Conservation (phyloP, 2,113 vertebrate genomes). For the Marcusenius ussheri region DNA sequence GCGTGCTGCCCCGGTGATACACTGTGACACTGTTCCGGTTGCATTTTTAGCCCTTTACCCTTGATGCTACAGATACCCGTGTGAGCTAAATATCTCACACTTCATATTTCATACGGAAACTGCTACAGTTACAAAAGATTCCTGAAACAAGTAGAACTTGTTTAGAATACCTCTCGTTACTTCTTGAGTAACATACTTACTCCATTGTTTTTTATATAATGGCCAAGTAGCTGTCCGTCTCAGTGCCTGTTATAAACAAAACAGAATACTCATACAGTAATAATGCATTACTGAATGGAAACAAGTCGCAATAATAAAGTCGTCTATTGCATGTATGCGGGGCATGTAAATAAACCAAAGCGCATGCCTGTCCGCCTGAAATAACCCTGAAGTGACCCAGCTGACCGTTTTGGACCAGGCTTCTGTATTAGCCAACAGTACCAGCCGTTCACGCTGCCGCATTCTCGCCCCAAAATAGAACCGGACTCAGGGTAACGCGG, state of each 20-base stretch:
- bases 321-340: neutral
- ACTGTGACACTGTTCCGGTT: neutral
- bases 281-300: conserved; percentile 1
- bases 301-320: neutral
- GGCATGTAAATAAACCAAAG: conserved; percentile 2
- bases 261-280: neutral
- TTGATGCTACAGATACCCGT: neutral
- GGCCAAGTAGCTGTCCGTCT: neutral
- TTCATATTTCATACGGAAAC: neutral
- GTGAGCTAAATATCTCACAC: conserved; percentile 1
- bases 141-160: neutral
- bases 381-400: conserved; percentile 27
- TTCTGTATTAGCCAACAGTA: conserved; percentile 41
- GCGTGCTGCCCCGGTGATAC: neutral
- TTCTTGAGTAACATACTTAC: neutral
- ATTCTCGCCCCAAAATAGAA: conserved; percentile 46
- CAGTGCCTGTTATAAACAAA: neutral
- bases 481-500: conserved; percentile 22
- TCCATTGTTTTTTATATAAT: neutral
- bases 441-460: conserved; percentile 35
- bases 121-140: neutral
- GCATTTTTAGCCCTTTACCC: neutral
- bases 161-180: neutral
- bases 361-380: conserved; percentile 23
- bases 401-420: conserved; percentile 28